phyloP scores from a whole-genome alignment of 30 jellyfish, hydroid and myxozoan species.

The Hydra vulgaris region DNA sequence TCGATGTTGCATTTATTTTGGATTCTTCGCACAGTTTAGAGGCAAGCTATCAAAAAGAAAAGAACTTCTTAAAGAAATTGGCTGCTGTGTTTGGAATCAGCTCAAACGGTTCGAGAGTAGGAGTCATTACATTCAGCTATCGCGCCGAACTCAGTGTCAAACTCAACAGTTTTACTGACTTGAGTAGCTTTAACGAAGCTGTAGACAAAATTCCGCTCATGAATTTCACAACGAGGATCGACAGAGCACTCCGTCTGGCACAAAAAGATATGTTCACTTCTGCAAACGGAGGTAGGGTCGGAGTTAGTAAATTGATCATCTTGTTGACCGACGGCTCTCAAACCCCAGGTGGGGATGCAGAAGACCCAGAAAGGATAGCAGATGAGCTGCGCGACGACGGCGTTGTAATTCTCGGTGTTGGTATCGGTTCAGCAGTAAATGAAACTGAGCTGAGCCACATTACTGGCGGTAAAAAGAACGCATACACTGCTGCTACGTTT shows the following conservation, averaged over 20 bases:
- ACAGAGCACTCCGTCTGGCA: slow-evolving; percentile 48
- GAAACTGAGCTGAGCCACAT: slow-evolving; percentile 45
- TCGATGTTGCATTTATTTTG: slow-evolving; percentile 58
- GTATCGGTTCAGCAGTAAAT: slow-evolving; percentile 64
- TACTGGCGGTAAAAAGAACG: slow-evolving; percentile 37
- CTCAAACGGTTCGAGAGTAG: slow-evolving; percentile 31
- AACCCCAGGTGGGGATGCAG: slow-evolving; percentile 49
- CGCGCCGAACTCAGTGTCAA: slow-evolving; percentile 47
- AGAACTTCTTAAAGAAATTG: slow-evolving; percentile 36
- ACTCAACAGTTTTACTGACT: slow-evolving; percentile 29
- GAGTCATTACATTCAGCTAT: slow-evolving; percentile 53
- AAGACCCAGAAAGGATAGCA: slow-evolving; percentile 54
- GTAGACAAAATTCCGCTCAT: slow-evolving; percentile 50
- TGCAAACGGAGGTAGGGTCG: slow-evolving; percentile 53
- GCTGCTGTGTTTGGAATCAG: slow-evolving; percentile 49
- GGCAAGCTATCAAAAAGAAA: slow-evolving; percentile 44
- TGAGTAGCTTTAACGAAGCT: slow-evolving; percentile 37
- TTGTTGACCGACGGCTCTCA: slow-evolving; percentile 81
- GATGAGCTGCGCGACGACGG: slow-evolving; percentile 45
- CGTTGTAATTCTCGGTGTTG: slow-evolving; percentile 38
- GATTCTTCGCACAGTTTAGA: slow-evolving; percentile 68
- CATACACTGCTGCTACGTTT: slow-evolving; percentile 19
- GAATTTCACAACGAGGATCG: slow-evolving; percentile 63
- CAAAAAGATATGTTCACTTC: slow-evolving; percentile 31
- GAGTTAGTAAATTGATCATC: slow-evolving; percentile 41